Base-by-base conservation (phyloP, 1,140 invertebrate species). In the Battus philenor region DNA sequence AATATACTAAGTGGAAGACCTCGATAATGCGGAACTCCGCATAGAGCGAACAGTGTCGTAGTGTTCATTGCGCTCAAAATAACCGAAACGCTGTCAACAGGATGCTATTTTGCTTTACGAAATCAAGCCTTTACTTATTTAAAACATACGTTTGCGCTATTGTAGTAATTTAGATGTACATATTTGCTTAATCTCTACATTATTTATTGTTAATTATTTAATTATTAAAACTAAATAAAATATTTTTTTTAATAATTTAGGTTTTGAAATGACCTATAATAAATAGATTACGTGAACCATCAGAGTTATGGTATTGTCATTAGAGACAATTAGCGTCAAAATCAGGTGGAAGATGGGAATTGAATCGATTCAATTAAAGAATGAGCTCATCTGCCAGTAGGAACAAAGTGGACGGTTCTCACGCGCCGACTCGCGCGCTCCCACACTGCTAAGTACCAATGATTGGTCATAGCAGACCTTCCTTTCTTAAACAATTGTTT, bases 381-480 rank as follows among this genome's bases (percentile, higher is more conserved):
- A 51, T 68, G 58, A 59, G 41, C 55, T 59, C 58, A 60, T 64
- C 45, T 54, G 53, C 41, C 33, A 43, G 45, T 30, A 54, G 56
- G 59, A 60, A 68, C 64, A 70, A 72, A 58, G 34, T 51, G 39
- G 50, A 50, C 43, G 38, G 57, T 77, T 77, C 73, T 71, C 73
- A 77, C 73, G 68, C 26, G 29, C 27, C 44, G 50, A 29, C 39
- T 29, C 56, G 47, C n/a, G 31, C 59, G 69, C 67, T 75, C 71
- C 64, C 71, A 75, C 68, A 72, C 57, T 57, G 54, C 59, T 60
- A 56, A 56, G 47, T 60, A 59, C 59, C 57, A 50, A 58, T 60
- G 68, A 73, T 73, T 73, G 72, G 68, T 71, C 58, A 64, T 69
- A 76, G 71, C 69, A 69, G 65, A 54, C 52, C 50, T 59, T 62